Conservation (phyloP, 2,113 vertebrate species). For the Ictidomys tridecemlineatus region DNA sequence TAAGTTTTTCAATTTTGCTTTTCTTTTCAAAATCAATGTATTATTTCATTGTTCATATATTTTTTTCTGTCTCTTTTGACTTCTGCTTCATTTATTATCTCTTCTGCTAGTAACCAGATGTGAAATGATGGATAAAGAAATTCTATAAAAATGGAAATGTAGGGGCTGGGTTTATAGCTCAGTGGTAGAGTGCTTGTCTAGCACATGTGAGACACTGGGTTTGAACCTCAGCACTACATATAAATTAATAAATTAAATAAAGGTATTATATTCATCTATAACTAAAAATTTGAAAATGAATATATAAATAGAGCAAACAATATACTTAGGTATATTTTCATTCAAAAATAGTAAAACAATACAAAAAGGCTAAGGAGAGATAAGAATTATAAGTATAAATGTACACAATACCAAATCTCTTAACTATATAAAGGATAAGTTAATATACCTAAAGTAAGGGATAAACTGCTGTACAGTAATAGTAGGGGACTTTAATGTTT, state of each 20-base stretch:
- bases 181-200: no score
- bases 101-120: not conserved
- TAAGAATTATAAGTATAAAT: not conserved
- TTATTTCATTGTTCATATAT: not conserved
- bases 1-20: not conserved
- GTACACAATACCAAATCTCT: not conserved
- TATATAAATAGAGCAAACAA: not conserved
- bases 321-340: not conserved
- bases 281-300: not conserved
- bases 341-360: not conserved
- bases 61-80: not conserved
- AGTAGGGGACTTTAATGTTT: not conserved
- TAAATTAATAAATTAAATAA: no score
- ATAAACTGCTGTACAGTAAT: not conserved
- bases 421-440: not conserved
- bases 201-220: no score
- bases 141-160: not conserved
- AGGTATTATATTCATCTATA: no score
- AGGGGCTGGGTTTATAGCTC: no score
- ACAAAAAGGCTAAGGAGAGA: not conserved
- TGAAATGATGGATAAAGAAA: not conserved
- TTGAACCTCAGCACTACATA: no score
- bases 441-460: not conserved
- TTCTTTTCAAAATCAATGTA: not conserved
- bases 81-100: not conserved